These are phyloP conservation scores for Zophobas morio DNA, from an alignment of 1,140 invertebrate species.

Conservation along the genomic window DNA sequence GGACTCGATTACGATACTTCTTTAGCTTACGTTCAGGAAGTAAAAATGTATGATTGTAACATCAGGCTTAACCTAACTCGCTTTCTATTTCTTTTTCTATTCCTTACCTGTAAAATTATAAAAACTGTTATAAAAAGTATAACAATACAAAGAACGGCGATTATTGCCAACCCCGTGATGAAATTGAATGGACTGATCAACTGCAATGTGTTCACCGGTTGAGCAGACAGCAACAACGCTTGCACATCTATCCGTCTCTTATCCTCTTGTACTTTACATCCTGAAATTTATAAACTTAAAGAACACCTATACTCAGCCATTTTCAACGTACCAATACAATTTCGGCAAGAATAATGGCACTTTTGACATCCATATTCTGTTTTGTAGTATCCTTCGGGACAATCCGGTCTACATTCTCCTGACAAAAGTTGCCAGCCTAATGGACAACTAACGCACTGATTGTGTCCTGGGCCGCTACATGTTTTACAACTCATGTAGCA, in stretches of 20 bases:
- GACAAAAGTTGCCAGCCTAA: conserved; percentile 82
- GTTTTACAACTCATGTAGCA: conserved; percentile 89
- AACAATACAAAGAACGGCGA: conserved; percentile 76
- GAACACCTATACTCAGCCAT: too few species aligned
- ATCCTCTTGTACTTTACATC: conserved; percentile 65
- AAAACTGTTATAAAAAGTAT: conserved; percentile 79
- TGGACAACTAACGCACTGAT: conserved; percentile 88
- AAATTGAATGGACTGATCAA: conserved; percentile 72
- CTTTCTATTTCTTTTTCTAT: too few species aligned
- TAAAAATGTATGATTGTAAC: background rate
- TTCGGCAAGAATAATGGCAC: conserved; percentile 87
- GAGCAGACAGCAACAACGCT: conserved; percentile 65
- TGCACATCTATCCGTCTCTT: conserved; percentile 66
- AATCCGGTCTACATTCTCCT: conserved; percentile 86
- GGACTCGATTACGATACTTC: too few species aligned
- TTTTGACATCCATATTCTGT: conserved; percentile 85
- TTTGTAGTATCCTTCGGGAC: conserved; percentile 87
- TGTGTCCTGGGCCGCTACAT: conserved; percentile 83
- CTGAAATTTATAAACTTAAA: conserved; percentile 56
- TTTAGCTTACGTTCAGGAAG: too few species aligned
- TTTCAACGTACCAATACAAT: conserved; percentile 79
- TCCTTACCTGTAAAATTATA: conserved; percentile 76
- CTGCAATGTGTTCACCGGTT: conserved; percentile 66
- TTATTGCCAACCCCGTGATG: conserved; percentile 76
- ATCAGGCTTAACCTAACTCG: too few species aligned